phyloP scores from a whole-genome alignment of 2,797 vertebrate genomes.

The Tenualosa thibaudeaui region DNA sequence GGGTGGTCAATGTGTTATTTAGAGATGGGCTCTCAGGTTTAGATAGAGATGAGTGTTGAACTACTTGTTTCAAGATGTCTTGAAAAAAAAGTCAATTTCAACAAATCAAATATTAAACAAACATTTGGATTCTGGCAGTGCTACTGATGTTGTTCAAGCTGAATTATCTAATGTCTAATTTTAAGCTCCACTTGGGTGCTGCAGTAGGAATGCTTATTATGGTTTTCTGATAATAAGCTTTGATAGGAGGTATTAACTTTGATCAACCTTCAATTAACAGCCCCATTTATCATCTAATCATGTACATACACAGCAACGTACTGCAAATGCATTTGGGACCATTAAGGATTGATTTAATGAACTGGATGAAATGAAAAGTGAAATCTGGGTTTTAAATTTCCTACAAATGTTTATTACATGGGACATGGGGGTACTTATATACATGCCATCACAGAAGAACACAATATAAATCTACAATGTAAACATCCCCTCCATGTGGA shows the following conservation, averaged over 20 bases:
- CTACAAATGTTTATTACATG: constrained; percentile 74
- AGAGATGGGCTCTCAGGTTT: neutral
- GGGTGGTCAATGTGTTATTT: neutral
- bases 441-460: constrained; percentile 71
- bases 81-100: neutral
- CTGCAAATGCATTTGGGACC: neutral
- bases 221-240: neutral
- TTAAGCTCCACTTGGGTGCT: neutral
- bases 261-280: neutral
- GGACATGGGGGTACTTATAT: constrained; percentile 63
- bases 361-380: neutral
- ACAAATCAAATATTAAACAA: neutral
- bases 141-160: neutral
- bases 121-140: neutral
- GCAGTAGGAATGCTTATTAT: neutral
- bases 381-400: constrained; percentile 44
- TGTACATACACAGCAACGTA: neutral
- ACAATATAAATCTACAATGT: constrained; percentile 70
- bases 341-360: neutral
- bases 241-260: neutral
- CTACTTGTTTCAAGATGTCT: neutral
- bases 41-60: neutral
- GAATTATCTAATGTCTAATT: neutral
- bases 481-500: constrained; percentile 64
- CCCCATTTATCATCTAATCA: neutral